Conservation (phyloP, 53 echinoderm and acorn worm species). For the Temnopleurus reevesii region DNA sequence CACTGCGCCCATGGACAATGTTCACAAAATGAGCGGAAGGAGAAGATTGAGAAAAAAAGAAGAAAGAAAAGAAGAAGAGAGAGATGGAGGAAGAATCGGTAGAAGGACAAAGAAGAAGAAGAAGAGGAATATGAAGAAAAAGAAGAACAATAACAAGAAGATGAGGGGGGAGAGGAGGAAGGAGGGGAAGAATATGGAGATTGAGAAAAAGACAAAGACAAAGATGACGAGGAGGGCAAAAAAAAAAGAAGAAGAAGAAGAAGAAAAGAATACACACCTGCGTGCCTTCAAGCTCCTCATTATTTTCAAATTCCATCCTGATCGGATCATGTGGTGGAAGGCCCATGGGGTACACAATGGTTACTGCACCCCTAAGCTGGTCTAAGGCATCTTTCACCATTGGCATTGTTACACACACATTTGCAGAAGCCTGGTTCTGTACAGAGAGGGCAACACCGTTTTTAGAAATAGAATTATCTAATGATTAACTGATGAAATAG, state of each 20-base stretch:
- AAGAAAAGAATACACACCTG: constrained; percentile 65
- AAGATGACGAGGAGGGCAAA: not conserved
- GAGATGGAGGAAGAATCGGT: too few relatives aligned
- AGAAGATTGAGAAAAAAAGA: not conserved
- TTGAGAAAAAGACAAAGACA: not conserved
- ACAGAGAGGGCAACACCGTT: not conserved
- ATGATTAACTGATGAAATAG: too few relatives aligned
- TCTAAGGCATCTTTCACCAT: constrained; percentile 91
- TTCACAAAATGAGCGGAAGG: not conserved
- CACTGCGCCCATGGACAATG: constrained; percentile 66
- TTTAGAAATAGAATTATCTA: too few relatives aligned
- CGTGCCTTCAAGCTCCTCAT: constrained; percentile 84
- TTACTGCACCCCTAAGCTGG: constrained; percentile 93
- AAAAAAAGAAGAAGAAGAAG: not conserved
- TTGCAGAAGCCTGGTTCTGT: constrained; percentile 84
- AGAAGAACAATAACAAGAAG: not conserved
- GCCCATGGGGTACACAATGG: constrained; percentile 96
- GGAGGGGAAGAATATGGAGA: not conserved
- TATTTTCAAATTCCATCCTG: constrained; percentile 89
- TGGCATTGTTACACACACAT: constrained; percentile 78
- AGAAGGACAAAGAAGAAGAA: not conserved
- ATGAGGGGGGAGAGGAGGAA: not conserved
- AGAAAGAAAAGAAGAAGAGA: too few relatives aligned
- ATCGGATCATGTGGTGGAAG: constrained; percentile 96
- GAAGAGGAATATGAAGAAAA: not conserved